These are phyloP conservation scores for Harpalus rufipes DNA, from an alignment of 2,888 invertebrate genomes.

Conservation along the genomic window DNA sequence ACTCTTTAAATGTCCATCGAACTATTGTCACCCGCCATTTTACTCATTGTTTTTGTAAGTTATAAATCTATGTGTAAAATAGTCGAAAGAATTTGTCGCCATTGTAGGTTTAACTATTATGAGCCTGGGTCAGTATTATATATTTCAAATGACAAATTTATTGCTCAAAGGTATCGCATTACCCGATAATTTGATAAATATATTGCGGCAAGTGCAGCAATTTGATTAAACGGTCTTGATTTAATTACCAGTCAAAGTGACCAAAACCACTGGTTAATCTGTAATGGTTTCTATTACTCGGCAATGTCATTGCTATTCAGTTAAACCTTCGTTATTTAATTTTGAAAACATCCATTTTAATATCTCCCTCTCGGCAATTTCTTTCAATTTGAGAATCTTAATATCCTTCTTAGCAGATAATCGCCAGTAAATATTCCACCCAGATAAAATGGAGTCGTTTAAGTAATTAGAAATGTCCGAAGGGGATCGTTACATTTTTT, in stretches of 20 bases:
- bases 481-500: constrained; percentile 4
- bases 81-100: too few species aligned
- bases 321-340: background rate
- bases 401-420: constrained; percentile 36
- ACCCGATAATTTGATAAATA: background rate
- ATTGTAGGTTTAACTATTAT: too few species aligned
- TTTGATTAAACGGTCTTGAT: background rate
- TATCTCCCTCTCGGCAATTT: constrained; percentile 1
- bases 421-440: constrained; percentile 31
- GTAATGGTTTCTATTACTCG: constrained; percentile 1
- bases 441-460: background rate
- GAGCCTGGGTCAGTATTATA: too few species aligned
- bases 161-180: background rate
- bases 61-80: too few species aligned
- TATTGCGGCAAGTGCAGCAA: background rate
- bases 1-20: too few species aligned
- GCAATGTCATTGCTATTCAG: background rate
- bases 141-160: too few species aligned
- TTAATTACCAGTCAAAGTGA: constrained; percentile 22
- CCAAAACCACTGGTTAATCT: background rate
- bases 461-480: constrained; percentile 14
- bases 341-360: constrained; percentile 20
- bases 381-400: constrained; percentile 20
- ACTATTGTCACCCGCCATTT: too few species aligned
- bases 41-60: too few species aligned